Conservation (phyloP, 2,888 invertebrate species). For the Abrostola tripartita region DNA sequence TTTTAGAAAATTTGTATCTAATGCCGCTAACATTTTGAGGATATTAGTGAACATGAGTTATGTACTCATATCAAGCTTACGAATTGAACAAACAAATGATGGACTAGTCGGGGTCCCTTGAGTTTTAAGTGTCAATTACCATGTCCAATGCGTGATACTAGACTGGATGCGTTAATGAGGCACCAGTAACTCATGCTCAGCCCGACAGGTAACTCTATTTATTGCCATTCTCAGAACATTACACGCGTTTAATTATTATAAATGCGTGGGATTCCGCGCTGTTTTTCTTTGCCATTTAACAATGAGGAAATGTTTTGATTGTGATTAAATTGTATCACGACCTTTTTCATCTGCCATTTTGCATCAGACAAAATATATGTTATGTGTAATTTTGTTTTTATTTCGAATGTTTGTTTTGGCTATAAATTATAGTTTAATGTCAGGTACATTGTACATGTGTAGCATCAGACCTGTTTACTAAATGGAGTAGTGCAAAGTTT, state of each 20-base stretch:
- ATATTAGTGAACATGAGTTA: not conserved
- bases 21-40: not conserved
- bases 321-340: slow-evolving; percentile 2
- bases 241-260: slow-evolving; percentile 36
- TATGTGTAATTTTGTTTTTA: not conserved
- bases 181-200: slow-evolving; percentile 42
- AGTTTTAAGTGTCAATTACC: slow-evolving; percentile 4
- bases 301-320: slow-evolving; percentile 1
- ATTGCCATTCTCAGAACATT: slow-evolving; percentile 39
- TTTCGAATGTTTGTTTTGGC: not conserved
- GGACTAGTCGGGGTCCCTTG: not conserved
- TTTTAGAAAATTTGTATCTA: too few relatives aligned
- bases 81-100: not conserved
- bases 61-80: not conserved
- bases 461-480: too few relatives aligned
- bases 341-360: not conserved
- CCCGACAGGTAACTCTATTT: slow-evolving; percentile 42
- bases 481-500: too few relatives aligned
- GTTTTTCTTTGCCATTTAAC: slow-evolving; percentile 6
- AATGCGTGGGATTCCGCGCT: slow-evolving; percentile 21
- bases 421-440: too few relatives aligned
- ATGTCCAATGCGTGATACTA: not conserved
- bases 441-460: too few relatives aligned
- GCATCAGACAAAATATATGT: not conserved
- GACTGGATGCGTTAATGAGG: slow-evolving; percentile 18